Evolutionary conservation across 2,888 invertebrate genomes (phyloP).

Genomic region (Drosophila eohydei): DNA sequence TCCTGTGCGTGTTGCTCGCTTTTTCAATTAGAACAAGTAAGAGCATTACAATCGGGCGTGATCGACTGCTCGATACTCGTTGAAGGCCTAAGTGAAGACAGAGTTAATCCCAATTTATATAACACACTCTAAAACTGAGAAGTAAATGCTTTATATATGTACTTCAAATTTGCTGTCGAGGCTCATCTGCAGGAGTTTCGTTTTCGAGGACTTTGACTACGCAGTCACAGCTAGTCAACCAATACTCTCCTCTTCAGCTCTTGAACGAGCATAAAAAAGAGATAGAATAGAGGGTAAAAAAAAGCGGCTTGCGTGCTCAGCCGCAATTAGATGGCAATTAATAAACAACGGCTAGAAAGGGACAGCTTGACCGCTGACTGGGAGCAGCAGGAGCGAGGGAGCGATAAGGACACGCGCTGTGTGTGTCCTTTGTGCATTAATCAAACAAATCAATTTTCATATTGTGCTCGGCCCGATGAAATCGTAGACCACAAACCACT

Average conservation of each 20-base stretch:
- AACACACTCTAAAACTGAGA: too few species aligned
- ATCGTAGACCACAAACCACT: conserved; percentile 50
- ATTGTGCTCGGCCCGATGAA: conserved; percentile 36
- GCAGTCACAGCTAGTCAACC: too few species aligned
- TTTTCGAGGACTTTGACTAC: too few species aligned
- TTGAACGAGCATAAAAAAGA: neutral
- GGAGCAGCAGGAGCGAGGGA: neutral
- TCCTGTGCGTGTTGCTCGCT: conserved; percentile 40
- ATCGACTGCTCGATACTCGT: neutral
- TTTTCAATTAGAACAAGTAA: conserved; percentile 51
- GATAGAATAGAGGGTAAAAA: conserved; percentile 5
- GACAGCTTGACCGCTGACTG: neutral
- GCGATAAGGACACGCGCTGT: conserved; percentile 19
- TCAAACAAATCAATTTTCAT: conserved; percentile 78
- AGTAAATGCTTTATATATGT: too few species aligned
- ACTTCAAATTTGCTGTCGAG: too few species aligned
- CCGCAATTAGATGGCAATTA: conserved; percentile 73
- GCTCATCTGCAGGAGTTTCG: too few species aligned
- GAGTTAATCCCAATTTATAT: too few species aligned
- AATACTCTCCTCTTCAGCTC: neutral
- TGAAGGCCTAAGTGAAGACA: too few species aligned
- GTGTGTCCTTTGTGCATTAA: conserved; percentile 58
- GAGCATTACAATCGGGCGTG: too few species aligned
- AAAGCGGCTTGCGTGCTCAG: conserved; percentile 57
- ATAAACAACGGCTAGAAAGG: conserved; percentile 39